These are phyloP conservation scores for Lophotriccus pileatus DNA, from an alignment of 2,797 vertebrate genomes.

Conservation along the genomic window DNA sequence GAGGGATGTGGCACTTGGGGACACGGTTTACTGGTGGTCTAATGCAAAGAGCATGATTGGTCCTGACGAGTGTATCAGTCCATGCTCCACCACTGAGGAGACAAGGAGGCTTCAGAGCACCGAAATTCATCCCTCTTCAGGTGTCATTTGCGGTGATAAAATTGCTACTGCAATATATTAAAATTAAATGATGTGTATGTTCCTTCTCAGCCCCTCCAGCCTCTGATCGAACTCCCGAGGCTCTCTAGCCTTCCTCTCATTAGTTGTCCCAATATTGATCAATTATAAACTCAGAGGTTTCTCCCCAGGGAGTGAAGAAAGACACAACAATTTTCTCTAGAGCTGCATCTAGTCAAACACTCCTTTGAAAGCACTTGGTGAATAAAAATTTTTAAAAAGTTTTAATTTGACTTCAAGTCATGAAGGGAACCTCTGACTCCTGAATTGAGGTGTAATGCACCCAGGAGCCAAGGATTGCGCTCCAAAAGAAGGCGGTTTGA, in stretches of 20 bases:
- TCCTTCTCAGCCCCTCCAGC: neutral
- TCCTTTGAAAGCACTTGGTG: neutral
- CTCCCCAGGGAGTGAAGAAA: neutral
- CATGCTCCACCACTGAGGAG: neutral
- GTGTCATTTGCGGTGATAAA: neutral
- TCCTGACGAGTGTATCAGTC: neutral
- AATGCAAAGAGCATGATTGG: neutral
- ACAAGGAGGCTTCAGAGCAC: neutral
- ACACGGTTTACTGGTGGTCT: neutral
- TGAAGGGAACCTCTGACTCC: neutral
- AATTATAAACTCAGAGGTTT: neutral
- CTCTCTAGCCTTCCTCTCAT: neutral
- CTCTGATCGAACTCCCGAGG: neutral
- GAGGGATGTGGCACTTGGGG: neutral
- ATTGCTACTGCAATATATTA: neutral
- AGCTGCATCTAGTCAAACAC: neutral
- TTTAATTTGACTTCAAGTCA: neutral
- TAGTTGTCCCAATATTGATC: neutral
- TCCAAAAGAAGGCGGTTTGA: neutral
- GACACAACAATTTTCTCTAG: neutral
- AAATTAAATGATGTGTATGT: neutral
- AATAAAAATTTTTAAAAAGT: neutral
- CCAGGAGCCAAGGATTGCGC: accelerated
- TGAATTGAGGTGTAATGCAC: neutral
- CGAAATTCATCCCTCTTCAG: neutral